Conservation (phyloP, 2,888 invertebrate genomes). For the Ophion costatus region DNA sequence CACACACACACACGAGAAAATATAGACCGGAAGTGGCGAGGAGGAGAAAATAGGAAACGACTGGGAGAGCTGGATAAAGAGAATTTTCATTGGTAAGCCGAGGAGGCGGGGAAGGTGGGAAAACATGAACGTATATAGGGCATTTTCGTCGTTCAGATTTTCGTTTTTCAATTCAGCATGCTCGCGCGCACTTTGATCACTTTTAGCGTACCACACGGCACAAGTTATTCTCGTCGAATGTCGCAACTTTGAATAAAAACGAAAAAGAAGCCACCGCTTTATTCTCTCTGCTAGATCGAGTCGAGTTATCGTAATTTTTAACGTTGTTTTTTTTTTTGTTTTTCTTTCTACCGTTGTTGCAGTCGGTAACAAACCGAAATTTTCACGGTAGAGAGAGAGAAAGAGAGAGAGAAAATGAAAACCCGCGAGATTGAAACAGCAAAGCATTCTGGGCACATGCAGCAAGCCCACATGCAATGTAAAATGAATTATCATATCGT, state of each 20-base stretch:
- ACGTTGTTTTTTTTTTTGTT: neutral
- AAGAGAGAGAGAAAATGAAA: constrained; percentile 1
- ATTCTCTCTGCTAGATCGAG: neutral
- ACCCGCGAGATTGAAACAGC: constrained; percentile 78
- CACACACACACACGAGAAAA: constrained; percentile 1
- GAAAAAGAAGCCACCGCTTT: neutral
- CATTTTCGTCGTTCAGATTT: constrained; percentile 33
- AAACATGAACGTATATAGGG: constrained; percentile 10
- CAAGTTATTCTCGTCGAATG: neutral
- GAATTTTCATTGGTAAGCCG: neutral
- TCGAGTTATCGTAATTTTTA: neutral
- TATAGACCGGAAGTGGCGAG: constrained; percentile 26
- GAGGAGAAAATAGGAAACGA: constrained; percentile 63
- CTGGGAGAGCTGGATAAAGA: neutral
- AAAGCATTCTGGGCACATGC: constrained; percentile 82
- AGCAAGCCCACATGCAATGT: constrained; percentile 79
- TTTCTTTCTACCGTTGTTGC: neutral
- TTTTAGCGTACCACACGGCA: constrained; percentile 1
- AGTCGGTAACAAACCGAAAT: constrained; percentile 6
- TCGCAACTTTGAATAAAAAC: neutral
- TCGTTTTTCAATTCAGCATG: constrained; percentile 41
- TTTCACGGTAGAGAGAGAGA: neutral
- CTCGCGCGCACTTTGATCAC: constrained; percentile 26
- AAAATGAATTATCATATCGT: constrained; percentile 6
- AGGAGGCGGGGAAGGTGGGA: neutral